phyloP scores from a whole-genome alignment of 2,113 vertebrate species.

The Halcyon malimbica region DNA sequence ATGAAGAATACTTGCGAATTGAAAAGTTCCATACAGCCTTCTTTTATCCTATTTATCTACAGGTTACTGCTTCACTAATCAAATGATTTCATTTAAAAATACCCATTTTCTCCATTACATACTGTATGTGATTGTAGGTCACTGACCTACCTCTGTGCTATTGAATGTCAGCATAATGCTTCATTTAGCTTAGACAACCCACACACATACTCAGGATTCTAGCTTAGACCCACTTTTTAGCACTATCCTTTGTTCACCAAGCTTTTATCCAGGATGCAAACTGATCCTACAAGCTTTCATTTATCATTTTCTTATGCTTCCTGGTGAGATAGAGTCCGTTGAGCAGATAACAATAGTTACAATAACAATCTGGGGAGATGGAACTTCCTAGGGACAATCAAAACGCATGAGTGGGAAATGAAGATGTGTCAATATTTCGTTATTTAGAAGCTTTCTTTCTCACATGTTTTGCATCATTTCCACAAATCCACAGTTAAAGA shows the following conservation, averaged over 20 bases:
- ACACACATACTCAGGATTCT: background rate
- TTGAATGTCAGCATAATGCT: constrained; percentile 50
- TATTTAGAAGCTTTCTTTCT: background rate
- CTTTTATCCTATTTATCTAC: background rate
- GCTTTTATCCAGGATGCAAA: constrained; percentile 35
- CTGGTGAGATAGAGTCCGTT: background rate
- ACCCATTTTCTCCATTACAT: background rate
- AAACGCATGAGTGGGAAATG: background rate
- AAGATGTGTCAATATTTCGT: background rate
- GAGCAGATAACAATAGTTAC: background rate
- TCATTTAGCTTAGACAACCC: constrained; percentile 51
- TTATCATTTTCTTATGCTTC: background rate
- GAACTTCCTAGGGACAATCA: background rate
- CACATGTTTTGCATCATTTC: background rate
- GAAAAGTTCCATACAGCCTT: background rate
- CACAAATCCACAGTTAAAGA: background rate
- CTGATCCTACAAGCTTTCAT: background rate
- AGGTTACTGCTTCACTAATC: constrained; percentile 27
- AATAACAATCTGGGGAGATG: background rate
- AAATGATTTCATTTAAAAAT: constrained; percentile 28
- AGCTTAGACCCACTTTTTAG: background rate
- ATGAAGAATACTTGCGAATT: background rate
- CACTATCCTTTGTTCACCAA: constrained; percentile 18
- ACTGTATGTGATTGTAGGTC: background rate
- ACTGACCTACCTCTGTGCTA: constrained; percentile 26